phyloP scores from a whole-genome alignment of 2,797 vertebrate species.

The Acipenser transmontanus region DNA sequence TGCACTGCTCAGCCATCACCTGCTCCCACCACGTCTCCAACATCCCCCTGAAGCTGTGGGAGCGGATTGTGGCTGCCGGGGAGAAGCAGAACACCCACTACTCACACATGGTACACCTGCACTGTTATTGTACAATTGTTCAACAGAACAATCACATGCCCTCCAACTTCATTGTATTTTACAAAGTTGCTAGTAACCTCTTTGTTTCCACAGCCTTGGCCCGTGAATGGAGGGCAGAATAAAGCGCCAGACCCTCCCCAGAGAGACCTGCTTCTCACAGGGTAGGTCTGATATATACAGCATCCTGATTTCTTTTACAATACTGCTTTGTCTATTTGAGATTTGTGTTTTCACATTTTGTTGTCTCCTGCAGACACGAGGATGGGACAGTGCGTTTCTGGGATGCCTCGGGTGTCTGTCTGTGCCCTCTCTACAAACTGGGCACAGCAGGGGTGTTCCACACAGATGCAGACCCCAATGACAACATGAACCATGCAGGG shows the following conservation, averaged over 20 bases:
- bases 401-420: conserved; percentile 91
- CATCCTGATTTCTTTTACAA: too few species aligned
- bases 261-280: conserved; percentile 92
- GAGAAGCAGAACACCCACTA: conserved; percentile 78
- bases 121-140: neutral
- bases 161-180: neutral
- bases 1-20: conserved; percentile 96
- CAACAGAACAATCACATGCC: neutral
- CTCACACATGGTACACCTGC: conserved; percentile 71
- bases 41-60: conserved; percentile 94
- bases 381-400: conserved; percentile 93
- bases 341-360: neutral
- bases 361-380: conserved; percentile 68
- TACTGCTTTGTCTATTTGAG: too few species aligned
- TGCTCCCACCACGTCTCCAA: conserved; percentile 92
- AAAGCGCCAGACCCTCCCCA: conserved; percentile 80
- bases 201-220: conserved; percentile 72
- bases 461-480: conserved; percentile 83
- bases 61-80: conserved; percentile 74
- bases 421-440: conserved; percentile 86
- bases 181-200: neutral
- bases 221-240: conserved; percentile 83
- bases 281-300: conserved; percentile 58
- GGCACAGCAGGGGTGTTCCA: conserved; percentile 84
- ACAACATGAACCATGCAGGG: conserved; percentile 75